Evolutionary conservation across 1,140 invertebrate species (phyloP).

Genomic region (Aricia agestis): DNA sequence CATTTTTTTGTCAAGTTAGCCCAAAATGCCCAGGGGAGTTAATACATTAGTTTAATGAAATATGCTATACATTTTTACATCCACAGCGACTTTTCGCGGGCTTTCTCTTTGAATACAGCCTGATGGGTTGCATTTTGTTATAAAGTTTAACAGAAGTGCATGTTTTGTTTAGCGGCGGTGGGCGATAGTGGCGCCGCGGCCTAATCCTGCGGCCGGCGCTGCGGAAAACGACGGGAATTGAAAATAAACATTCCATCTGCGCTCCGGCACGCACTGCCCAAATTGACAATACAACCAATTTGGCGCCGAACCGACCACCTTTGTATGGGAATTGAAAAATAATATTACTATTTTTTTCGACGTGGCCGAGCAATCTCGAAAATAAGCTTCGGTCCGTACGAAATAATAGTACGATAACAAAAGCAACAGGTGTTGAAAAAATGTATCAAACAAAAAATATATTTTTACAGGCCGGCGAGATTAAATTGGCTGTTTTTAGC

Average conservation of each 20-base stretch:
- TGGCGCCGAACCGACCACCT: conserved; percentile 69
- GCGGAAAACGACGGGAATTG: conserved; percentile 72
- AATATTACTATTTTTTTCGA: conserved; percentile 70
- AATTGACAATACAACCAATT: conserved; percentile 76
- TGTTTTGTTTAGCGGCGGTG: conserved; percentile 44
- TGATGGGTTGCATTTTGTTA: background rate
- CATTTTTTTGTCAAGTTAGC: no score
- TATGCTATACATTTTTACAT: no score
- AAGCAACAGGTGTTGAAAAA: conserved; percentile 3
- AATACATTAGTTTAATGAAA: no score
- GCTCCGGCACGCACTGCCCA: conserved; percentile 73
- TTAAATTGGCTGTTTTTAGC: background rate
- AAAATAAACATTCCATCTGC: conserved; percentile 76
- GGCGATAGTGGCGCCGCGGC: conserved; percentile 50
- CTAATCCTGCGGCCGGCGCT: conserved; percentile 66
- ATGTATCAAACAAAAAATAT: background rate
- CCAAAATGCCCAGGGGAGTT: no score
- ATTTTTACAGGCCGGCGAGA: conserved; percentile 7
- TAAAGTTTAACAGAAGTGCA: background rate
- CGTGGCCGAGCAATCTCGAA: conserved; percentile 61
- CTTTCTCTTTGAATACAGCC: no score
- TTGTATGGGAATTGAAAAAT: conserved; percentile 75
- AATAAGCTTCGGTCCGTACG: conserved; percentile 55
- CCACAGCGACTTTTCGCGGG: no score
- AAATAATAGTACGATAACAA: conserved; percentile 6